These are phyloP conservation scores for Lapara coniferarum DNA, from an alignment of 2,888 invertebrate genomes.

Conservation along the genomic window DNA sequence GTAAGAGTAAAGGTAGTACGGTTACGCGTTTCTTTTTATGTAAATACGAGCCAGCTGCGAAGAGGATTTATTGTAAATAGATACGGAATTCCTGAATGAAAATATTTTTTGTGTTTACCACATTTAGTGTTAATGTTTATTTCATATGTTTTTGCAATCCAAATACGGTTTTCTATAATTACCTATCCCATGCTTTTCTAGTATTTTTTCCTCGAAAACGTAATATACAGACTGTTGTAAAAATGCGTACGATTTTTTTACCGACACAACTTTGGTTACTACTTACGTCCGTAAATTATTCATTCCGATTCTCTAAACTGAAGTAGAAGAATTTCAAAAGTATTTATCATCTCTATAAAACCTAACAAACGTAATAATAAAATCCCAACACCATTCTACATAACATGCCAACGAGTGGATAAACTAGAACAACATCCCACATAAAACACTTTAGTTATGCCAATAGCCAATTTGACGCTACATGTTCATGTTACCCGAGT, in stretches of 20 bases:
- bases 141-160: not conserved
- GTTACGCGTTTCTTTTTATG: conserved; percentile 36
- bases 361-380: not conserved
- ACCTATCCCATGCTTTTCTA: too few relatives aligned
- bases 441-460: conserved; percentile 1
- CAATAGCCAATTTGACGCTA: conserved; percentile 5
- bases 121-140: not conserved
- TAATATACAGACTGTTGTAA: too few relatives aligned
- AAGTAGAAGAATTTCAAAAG: too few relatives aligned
- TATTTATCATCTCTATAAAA: too few relatives aligned
- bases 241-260: too few relatives aligned
- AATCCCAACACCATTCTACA: not conserved
- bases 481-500: conserved; percentile 15
- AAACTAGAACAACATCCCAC: not conserved
- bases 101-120: conserved; percentile 3
- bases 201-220: too few relatives aligned
- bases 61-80: conserved; percentile 16
- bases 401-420: not conserved
- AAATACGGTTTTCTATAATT: too few relatives aligned
- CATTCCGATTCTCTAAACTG: too few relatives aligned
- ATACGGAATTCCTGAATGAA: not conserved
- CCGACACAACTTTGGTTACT: too few relatives aligned
- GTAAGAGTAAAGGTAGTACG: conserved; percentile 46
- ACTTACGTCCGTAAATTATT: too few relatives aligned
- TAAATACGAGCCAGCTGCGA: conserved; percentile 24